Percentiles rank a stretch among this genome's conserved stretches.
Evolutionary conservation across 2,888 invertebrate genomes (phyloP).

Genomic region (Acanthosepion pharaonis): DNA sequence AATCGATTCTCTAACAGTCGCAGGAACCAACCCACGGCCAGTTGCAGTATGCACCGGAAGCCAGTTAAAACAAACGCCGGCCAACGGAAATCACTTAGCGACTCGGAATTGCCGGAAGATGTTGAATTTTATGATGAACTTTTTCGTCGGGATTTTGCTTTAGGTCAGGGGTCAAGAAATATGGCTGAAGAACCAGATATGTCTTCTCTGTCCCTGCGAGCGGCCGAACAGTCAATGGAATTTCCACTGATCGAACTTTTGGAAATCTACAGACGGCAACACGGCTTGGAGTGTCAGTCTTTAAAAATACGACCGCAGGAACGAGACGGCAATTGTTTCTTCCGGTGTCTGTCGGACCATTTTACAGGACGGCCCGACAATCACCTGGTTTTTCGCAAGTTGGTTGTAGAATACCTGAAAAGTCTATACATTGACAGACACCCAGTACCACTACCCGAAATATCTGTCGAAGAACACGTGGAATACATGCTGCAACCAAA

Average conservation of each 20-base stretch:
- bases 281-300: background rate
- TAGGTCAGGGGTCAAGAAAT: background rate
- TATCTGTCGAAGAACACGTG: background rate
- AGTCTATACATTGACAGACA: background rate
- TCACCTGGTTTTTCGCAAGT: background rate
- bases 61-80: background rate
- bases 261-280: background rate
- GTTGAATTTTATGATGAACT: background rate
- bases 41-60: background rate
- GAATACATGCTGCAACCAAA: background rate
- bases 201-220: background rate
- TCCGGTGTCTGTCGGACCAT: slow-evolving; percentile 12
- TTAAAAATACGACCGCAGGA: background rate
- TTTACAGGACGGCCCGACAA: background rate
- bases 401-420: slow-evolving; percentile 33
- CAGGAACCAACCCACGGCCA: background rate
- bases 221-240: background rate
- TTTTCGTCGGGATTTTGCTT: background rate
- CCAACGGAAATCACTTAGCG: background rate
- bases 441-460: background rate
- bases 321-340: slow-evolving; percentile 25
- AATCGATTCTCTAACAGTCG: background rate
- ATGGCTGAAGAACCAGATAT: background rate
- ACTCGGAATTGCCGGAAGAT: background rate
- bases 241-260: background rate